A percentile compares a stretch with the other conserved stretches of the same genome.
phyloP scores from a whole-genome alignment of 1,140 invertebrate species.

The Papilio aristodemus region DNA sequence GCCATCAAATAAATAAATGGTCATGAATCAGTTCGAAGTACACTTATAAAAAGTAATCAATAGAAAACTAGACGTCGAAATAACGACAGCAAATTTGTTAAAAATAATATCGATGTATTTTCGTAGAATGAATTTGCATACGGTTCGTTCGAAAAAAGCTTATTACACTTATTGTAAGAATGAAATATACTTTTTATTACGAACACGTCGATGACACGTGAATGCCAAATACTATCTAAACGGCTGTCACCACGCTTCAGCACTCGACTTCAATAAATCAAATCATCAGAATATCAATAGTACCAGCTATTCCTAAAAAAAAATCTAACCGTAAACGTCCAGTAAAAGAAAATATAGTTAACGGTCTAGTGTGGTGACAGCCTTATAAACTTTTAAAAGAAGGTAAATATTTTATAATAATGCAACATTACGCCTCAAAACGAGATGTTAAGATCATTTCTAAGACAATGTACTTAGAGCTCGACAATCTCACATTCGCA shows the following conservation, averaged over 20 bases:
- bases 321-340: neutral
- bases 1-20: constrained; percentile 54
- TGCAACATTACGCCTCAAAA: constrained; percentile 26
- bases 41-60: constrained; percentile 44
- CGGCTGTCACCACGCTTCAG: constrained; percentile 4
- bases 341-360: neutral
- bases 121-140: constrained; percentile 31
- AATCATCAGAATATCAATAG: neutral
- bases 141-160: constrained; percentile 33
- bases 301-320: constrained; percentile 11
- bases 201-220: constrained; percentile 39
- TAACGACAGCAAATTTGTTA: constrained; percentile 34
- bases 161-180: constrained; percentile 34
- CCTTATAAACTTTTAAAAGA: constrained; percentile 14
- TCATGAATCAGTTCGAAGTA: constrained; percentile 49
- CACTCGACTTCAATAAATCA: neutral
- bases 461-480: constrained; percentile 25
- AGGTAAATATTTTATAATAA: constrained; percentile 24
- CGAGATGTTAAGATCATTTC: constrained; percentile 16
- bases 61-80: constrained; percentile 40
- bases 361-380: neutral
- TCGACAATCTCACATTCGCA: constrained; percentile 12
- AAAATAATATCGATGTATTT: constrained; percentile 27
- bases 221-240: constrained; percentile 34
- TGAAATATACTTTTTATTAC: constrained; percentile 35